These are phyloP conservation scores for Acanthosepion pharaonis DNA, from an alignment of 2,888 invertebrate species.

Conservation along the genomic window DNA sequence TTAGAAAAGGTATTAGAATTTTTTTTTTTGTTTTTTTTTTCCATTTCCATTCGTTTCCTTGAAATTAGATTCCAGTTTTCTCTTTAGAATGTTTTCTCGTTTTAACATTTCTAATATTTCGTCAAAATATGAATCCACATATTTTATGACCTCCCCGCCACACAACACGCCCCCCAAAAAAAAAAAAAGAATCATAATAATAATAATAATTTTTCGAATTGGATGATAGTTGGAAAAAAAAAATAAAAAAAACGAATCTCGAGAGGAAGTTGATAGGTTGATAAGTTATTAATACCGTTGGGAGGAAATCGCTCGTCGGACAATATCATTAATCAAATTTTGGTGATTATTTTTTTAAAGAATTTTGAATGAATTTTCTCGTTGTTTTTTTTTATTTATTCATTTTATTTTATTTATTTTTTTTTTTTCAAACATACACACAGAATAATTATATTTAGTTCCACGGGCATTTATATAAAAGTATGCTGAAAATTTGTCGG, in stretches of 20 bases:
- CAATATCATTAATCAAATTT: neutral
- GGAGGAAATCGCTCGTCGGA: neutral
- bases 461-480: too few relatives aligned
- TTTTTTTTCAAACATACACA: too few relatives aligned
- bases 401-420: too few relatives aligned
- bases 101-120: neutral
- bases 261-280: neutral
- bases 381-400: too few relatives aligned
- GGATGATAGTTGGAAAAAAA: neutral
- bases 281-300: neutral
- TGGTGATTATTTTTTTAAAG: neutral
- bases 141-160: neutral
- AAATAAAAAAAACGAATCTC: too few relatives aligned
- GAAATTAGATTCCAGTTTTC: neutral
- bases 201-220: neutral
- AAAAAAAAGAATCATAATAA: neutral
- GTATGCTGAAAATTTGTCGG: too few relatives aligned
- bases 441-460: too few relatives aligned
- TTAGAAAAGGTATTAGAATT: neutral
- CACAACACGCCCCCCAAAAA: neutral
- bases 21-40: neutral
- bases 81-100: neutral
- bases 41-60: neutral
- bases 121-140: neutral
- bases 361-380: too few relatives aligned